Conservation (phyloP, 2,888 invertebrate species). For the Microctonus aethiopoides region DNA sequence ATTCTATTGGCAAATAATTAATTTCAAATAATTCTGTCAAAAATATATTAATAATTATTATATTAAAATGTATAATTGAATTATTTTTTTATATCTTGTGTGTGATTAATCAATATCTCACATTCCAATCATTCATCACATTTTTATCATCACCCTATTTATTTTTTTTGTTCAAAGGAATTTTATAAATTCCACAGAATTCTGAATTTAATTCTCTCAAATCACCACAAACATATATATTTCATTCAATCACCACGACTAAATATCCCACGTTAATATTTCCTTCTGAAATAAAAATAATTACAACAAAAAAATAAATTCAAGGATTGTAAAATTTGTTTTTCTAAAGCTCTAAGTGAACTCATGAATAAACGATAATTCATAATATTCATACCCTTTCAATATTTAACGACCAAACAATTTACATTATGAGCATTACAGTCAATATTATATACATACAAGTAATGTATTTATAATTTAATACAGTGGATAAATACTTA, state of each 20-base stretch:
- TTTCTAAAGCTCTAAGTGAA: not conserved
- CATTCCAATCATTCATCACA: conserved; percentile 41
- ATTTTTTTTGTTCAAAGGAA: conserved; percentile 22
- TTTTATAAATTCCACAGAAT: not conserved
- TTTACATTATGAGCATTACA: not conserved
- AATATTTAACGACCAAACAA: not conserved
- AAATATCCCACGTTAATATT: no score
- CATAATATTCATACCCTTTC: not conserved
- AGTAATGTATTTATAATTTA: not conserved
- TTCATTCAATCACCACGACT: not conserved
- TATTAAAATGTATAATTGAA: conserved; percentile 44
- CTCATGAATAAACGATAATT: conserved; percentile 3
- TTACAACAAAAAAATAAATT: not conserved
- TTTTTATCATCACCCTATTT: conserved; percentile 42
- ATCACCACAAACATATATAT: conserved; percentile 33
- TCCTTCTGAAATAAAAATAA: no score
- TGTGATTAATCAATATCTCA: no score
- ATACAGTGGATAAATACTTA: not conserved
- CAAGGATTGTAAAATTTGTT: conserved; percentile 25
- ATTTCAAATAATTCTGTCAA: no score
- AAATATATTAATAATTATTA: not conserved
- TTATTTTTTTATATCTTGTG: conserved; percentile 50
- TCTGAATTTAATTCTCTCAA: no score
- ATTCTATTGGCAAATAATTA: no score
- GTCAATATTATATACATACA: not conserved